Conservation (phyloP, 2,797 vertebrate genomes). For the Bufotes viridis region DNA sequence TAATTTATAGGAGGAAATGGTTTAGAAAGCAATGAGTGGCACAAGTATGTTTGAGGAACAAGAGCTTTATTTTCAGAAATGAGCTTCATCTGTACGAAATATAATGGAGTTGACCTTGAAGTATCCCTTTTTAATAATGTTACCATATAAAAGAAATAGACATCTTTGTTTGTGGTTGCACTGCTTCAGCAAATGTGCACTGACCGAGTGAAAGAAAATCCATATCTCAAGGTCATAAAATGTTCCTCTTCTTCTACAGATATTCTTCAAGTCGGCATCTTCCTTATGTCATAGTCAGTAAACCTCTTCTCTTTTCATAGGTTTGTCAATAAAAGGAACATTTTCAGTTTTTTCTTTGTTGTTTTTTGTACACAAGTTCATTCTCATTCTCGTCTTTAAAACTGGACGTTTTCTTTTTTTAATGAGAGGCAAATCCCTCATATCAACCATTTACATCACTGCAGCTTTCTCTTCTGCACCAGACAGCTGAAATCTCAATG, state of each 20-base stretch:
- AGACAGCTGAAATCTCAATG: background rate
- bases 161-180: conserved; percentile 37
- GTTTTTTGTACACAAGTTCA: background rate
- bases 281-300: background rate
- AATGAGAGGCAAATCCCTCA: background rate
- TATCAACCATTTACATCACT: background rate
- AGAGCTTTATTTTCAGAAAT: conserved; percentile 31
- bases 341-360: background rate
- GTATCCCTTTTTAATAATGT: conserved; percentile 44
- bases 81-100: conserved; percentile 17
- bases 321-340: background rate
- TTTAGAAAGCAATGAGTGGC: conserved; percentile 31
- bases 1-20: conserved; percentile 42
- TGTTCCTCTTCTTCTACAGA: background rate
- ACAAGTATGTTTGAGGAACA: conserved; percentile 45
- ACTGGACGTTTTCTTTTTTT: background rate
- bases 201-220: conserved; percentile 50
- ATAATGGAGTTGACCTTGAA: conserved; percentile 52
- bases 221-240: conserved; percentile 54
- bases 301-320: background rate
- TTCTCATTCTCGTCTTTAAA: background rate
- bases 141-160: conserved; percentile 55
- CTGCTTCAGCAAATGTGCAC: conserved; percentile 13
- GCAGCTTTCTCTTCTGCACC: background rate
- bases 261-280: conserved; percentile 7